A percentile compares a stretch with the other conserved stretches of the same genome.
These are phyloP conservation scores for Notocelia uddmanniana DNA, from an alignment of 2,888 invertebrate species.

Conservation along the genomic window DNA sequence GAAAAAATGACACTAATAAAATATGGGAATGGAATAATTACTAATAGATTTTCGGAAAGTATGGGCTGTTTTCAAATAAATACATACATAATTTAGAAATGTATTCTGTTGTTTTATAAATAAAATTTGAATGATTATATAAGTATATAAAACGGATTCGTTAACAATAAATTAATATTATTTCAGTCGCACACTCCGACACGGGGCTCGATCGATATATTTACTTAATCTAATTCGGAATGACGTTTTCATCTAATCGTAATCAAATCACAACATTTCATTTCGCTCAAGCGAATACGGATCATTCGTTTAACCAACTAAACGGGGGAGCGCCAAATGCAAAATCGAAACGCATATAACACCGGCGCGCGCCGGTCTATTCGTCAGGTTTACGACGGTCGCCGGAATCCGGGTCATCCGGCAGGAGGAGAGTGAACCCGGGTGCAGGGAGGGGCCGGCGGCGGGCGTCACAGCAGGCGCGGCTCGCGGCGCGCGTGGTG, in stretches of 20 bases:
- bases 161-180: conserved; percentile 8
- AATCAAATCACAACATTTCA: conserved; percentile 19
- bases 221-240: conserved; percentile 25
- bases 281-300: background rate
- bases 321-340: background rate
- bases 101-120: background rate
- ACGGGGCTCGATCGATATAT: background rate
- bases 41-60: no score
- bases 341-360: background rate
- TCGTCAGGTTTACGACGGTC: background rate
- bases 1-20: no score
- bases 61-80: no score
- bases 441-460: background rate
- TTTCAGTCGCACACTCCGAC: background rate
- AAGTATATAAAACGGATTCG: conserved; percentile 3
- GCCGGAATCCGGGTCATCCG: background rate
- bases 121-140: background rate
- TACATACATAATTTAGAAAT: background rate
- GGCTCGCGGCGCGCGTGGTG: conserved; percentile 53
- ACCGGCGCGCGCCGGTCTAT: background rate
- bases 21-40: no score
- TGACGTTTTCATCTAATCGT: conserved; percentile 1
- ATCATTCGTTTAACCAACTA: background rate
- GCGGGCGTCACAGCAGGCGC: conserved; percentile 31
- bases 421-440: background rate